These are phyloP conservation scores for Mercenaria mercenaria DNA, from an alignment of 1,140 invertebrate species.

Conservation along the genomic window DNA sequence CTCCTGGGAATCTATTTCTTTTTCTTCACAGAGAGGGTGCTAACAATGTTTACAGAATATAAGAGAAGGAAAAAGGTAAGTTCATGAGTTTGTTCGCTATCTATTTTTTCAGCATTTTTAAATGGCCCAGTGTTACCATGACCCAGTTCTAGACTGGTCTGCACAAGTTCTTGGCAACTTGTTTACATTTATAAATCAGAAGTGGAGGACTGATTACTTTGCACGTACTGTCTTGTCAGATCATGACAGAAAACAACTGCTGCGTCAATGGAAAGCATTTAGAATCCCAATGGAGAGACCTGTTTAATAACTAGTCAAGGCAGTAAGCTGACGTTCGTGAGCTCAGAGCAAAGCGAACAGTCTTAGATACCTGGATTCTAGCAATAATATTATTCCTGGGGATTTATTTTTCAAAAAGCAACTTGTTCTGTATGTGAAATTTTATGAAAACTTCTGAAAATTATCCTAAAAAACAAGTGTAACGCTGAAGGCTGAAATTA, in stretches of 20 bases:
- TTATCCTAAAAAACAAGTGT: not conserved
- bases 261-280: too few species aligned
- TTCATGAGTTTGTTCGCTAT: too few species aligned
- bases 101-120: not conserved
- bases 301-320: too few species aligned
- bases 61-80: slow-evolving; percentile 80
- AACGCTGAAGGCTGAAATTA: not conserved
- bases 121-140: not conserved
- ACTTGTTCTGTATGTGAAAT: too few species aligned
- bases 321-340: too few species aligned
- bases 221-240: not conserved
- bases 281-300: too few species aligned
- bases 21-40: slow-evolving; percentile 93
- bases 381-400: too few species aligned
- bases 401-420: too few species aligned
- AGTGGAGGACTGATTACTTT: not conserved
- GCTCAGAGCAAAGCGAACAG: too few species aligned
- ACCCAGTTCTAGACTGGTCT: too few species aligned
- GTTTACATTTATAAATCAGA: not conserved
- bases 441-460: too few species aligned
- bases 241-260: not conserved
- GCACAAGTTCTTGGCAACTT: not conserved
- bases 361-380: too few species aligned
- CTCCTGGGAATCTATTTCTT: slow-evolving; percentile 94
- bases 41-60: slow-evolving; percentile 88